Conservation (phyloP, 35 echinoderm and acorn worm genomes). For the Apostichopus californicus region DNA sequence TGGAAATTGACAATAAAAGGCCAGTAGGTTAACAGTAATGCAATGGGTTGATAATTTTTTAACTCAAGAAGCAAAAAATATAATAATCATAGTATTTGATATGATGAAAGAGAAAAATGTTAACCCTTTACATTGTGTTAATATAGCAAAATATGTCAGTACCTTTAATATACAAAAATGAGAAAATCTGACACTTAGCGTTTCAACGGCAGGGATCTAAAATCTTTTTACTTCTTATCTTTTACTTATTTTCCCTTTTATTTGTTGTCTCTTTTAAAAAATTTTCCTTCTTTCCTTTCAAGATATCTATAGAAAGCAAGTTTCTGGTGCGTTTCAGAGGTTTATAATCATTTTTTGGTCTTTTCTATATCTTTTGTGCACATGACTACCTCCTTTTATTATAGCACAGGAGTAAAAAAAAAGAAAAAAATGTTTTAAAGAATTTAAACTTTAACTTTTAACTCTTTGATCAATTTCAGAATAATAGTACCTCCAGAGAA, state of each 20-base stretch:
- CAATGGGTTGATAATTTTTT: too few relatives aligned
- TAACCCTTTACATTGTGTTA: too few relatives aligned
- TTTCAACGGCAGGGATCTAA: constrained; percentile 39
- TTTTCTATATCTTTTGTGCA: background rate
- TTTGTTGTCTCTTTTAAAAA: background rate
- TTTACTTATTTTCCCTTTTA: background rate
- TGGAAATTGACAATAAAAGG: too few relatives aligned
- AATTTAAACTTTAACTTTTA: background rate
- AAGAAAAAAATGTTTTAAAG: background rate
- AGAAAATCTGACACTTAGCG: too few relatives aligned
- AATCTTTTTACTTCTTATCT: background rate
- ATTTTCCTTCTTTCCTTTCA: constrained; percentile 26
- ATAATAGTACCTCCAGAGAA: too few relatives aligned
- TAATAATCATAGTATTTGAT: too few relatives aligned
- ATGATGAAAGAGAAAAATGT: too few relatives aligned
- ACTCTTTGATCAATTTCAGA: background rate
- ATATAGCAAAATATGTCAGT: too few relatives aligned
- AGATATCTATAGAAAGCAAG: constrained; percentile 29
- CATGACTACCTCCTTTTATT: constrained; percentile 4
- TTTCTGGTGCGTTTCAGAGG: background rate
- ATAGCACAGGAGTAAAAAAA: background rate
- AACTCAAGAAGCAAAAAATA: too few relatives aligned
- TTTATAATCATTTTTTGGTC: background rate
- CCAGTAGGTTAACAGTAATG: too few relatives aligned
- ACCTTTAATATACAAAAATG: too few relatives aligned